These are phyloP conservation scores for Atta cephalotes DNA, from an alignment of 1,140 invertebrate species.

Conservation along the genomic window DNA sequence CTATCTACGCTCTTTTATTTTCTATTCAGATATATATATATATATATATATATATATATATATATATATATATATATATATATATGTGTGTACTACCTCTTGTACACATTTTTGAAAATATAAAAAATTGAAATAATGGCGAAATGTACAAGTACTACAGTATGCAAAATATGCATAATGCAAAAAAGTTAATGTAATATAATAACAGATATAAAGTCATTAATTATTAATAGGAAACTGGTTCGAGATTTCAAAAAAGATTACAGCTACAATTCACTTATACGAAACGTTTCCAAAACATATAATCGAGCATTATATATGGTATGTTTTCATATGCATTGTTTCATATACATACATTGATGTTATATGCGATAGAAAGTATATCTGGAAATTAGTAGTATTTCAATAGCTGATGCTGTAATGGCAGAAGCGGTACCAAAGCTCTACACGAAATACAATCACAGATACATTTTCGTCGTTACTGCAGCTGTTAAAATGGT, in stretches of 20 bases:
- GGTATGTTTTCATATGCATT: neutral
- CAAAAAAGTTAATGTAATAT: too few species aligned
- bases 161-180: too few species aligned
- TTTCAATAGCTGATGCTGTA: neutral
- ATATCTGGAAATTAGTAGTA: conserved; percentile 1
- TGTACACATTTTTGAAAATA: too few species aligned
- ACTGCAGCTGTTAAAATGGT: conserved; percentile 24
- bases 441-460: neutral
- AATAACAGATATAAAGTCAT: neutral
- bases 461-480: conserved; percentile 43
- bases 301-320: neutral
- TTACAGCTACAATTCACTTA: neutral
- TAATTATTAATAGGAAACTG: neutral
- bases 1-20: neutral
- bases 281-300: neutral
- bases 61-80: too few species aligned
- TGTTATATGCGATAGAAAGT: neutral
- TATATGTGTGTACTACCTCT: too few species aligned
- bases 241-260: neutral
- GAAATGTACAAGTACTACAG: too few species aligned
- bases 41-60: too few species aligned
- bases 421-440: neutral
- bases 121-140: too few species aligned
- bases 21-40: neutral
- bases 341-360: neutral